Percentiles rank a stretch among this genome's conserved stretches.
Evolutionary conservation across 2,113 vertebrate species (phyloP).

Genomic region (Mus spicilegus): DNA sequence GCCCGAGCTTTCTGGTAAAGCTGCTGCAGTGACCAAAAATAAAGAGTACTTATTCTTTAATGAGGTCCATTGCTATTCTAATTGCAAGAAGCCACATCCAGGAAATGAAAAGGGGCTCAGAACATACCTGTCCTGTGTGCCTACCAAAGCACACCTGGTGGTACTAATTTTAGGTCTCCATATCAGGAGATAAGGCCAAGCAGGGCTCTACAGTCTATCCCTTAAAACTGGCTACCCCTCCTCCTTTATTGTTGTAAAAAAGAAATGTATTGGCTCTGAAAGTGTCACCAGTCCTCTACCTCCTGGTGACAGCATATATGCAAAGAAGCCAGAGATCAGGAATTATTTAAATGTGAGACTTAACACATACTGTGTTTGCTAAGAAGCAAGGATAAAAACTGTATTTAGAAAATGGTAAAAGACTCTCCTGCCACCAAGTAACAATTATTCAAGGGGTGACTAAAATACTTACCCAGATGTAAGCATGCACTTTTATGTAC

Average conservation of each 20-base stretch:
- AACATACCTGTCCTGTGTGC: conserved; percentile 58
- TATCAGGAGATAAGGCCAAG: background rate
- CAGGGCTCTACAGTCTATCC: background rate
- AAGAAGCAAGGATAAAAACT: background rate
- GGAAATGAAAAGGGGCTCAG: conserved; percentile 67
- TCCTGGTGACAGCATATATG: background rate
- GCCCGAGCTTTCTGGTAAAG: background rate
- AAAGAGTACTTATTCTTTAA: background rate
- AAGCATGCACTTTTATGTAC: background rate
- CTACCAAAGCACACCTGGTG: conserved; percentile 72
- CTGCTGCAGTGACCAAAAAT: background rate
- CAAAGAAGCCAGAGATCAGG: background rate
- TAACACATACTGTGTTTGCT: background rate
- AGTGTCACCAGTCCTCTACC: background rate
- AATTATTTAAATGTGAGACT: background rate
- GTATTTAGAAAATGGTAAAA: background rate
- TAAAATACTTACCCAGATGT: background rate
- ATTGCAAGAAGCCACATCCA: background rate
- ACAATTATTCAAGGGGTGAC: background rate
- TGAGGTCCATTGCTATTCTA: background rate
- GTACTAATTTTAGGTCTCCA: conserved; percentile 79
- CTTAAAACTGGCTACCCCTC: background rate
- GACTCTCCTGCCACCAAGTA: background rate
- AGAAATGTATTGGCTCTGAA: background rate
- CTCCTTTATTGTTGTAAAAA: background rate